Percentiles rank a stretch among this genome's conserved stretches.
Conservation (phyloP, 2,113 vertebrate species). For the Castor canadensis region DNA sequence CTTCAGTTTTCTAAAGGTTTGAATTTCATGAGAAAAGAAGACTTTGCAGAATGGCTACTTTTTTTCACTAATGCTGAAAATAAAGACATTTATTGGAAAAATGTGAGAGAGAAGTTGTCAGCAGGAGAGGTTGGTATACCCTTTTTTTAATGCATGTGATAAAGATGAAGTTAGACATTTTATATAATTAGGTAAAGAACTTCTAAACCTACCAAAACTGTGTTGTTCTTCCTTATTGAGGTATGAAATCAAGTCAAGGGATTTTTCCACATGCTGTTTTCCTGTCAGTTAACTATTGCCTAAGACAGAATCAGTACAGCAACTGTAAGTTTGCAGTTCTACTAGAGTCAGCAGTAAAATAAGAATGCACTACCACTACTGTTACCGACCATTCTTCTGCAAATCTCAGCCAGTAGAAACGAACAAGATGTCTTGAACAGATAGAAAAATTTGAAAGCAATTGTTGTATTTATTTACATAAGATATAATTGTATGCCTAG, state of each 20-base stretch:
- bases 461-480: not conserved
- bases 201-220: not conserved
- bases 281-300: not conserved
- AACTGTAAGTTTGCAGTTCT: not conserved
- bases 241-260: not conserved
- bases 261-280: not conserved
- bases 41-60: slow-evolving; percentile 97
- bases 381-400: not conserved
- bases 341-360: not conserved
- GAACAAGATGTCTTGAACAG: not conserved
- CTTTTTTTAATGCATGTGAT: not conserved
- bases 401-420: not conserved
- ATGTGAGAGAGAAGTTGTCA: slow-evolving; percentile 92
- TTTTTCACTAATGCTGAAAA: slow-evolving; percentile 97
- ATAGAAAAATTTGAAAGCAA: not conserved
- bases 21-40: slow-evolving; percentile 95
- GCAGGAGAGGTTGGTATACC: slow-evolving; percentile 90
- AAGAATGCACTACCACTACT: not conserved
- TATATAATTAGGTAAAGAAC: not conserved
- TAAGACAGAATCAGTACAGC: not conserved
- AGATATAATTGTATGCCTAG: not conserved
- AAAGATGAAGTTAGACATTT: not conserved
- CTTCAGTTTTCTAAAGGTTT: slow-evolving; percentile 96
- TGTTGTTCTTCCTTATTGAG: not conserved
- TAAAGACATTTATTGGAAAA: slow-evolving; percentile 96